These are phyloP conservation scores for Nothoprocta perdicaria DNA, from an alignment of 2,113 vertebrate genomes.

Conservation along the genomic window DNA sequence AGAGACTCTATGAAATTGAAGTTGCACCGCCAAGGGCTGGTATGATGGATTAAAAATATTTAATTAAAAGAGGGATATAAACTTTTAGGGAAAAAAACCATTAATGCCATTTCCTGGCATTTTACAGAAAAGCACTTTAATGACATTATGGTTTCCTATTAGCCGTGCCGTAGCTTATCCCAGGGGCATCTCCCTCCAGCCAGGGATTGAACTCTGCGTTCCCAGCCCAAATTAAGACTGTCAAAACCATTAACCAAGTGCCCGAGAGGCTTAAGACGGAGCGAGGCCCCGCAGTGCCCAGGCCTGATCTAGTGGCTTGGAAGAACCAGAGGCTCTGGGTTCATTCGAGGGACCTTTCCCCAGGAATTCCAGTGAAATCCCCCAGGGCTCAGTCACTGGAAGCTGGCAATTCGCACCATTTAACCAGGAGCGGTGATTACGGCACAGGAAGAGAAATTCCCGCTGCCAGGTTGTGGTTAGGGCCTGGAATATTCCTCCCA, in stretches of 20 bases:
- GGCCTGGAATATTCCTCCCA: constrained; percentile 9
- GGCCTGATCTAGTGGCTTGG: neutral
- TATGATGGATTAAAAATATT: constrained; percentile 19
- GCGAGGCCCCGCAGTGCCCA: neutral
- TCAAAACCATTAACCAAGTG: constrained; percentile 5
- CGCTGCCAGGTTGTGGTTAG: neutral
- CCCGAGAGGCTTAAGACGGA: neutral
- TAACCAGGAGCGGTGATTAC: neutral
- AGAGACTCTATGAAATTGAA: neutral
- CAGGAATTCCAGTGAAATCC: neutral
- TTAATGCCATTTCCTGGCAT: constrained; percentile 13
- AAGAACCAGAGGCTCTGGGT: neutral
- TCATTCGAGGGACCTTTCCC: neutral
- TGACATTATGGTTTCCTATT: constrained; percentile 37
- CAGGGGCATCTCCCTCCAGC: constrained; percentile 10
- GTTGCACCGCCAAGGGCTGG: neutral
- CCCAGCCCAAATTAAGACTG: constrained; percentile 38
- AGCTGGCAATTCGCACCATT: neutral
- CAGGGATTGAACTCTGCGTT: constrained; percentile 23
- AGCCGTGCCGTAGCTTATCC: constrained; percentile 27
- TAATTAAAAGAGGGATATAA: neutral
- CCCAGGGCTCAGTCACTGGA: constrained; percentile 2
- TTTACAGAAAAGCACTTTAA: constrained; percentile 36
- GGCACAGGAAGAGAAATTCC: neutral
- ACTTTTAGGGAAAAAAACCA: neutral